Base-by-base conservation (phyloP, 2,113 vertebrate species). In the Myocastor coypus region DNA sequence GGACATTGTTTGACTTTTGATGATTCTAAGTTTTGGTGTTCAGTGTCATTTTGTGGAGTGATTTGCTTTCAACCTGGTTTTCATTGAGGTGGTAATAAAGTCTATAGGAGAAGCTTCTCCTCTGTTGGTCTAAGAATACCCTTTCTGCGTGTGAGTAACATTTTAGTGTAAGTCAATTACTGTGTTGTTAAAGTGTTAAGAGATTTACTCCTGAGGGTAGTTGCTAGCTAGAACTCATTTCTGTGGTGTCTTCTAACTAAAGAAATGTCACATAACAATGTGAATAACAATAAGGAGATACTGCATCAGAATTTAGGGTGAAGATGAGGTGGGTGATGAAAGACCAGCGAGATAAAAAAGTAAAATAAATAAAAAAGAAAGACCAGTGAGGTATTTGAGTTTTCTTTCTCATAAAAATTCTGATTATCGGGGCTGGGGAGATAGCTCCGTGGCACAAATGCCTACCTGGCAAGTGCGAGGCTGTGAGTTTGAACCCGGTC, bases 151-250 rank as follows among this genome's bases (percentile, higher is more conserved):
- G 91, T 93, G 81, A 96, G 88, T 95, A 91, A 96, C 93, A 85
- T 95, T 97, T 97, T 97, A 95, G 81, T 97, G 87, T 97, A 96
- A 97, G 88, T 97, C 85, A 94, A 13, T 97, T 87, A 95, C 83
- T 96, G 22, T 95, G 94, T 63, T 92, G 69, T 96, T 97, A 95
- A 96, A 93, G 61, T 91, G 63, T 95, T 96, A 91, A 91, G 20
- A 40, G 61, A 92, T 97, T 93, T 97, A 82, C 42, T 95, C 83
- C 57, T 52, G 22, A 91, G n/a, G 86, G 52, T 93, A 92, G 78
- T 95, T 94, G 78, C 82, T 97, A 92, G 84, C 52, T 95, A 69
- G 94, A 97, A 94, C 68, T 94, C 75, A 83, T 94, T 94, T 94
- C 86, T 90, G 26, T 78, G 78, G 80, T 92, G 63, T 28, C 32